Evolutionary conservation across 2,797 vertebrate species (phyloP).

Genomic region (Borostomias antarcticus): DNA sequence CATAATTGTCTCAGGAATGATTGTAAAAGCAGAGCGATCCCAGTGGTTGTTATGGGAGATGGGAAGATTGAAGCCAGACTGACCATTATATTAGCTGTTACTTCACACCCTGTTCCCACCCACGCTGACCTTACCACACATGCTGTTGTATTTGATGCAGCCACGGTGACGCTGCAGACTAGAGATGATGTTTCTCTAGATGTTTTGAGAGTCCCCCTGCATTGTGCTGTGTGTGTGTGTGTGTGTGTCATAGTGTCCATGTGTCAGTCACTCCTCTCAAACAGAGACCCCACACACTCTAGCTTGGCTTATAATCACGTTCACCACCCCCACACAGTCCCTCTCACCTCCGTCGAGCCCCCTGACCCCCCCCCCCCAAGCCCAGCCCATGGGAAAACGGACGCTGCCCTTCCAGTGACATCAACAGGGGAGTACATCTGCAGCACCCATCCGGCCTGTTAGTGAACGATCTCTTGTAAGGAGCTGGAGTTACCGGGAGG

Average conservation of each 20-base stretch:
- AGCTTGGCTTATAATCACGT: too few relatives aligned
- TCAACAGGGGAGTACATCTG: not conserved
- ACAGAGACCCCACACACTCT: too few relatives aligned
- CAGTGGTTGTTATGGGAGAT: not conserved
- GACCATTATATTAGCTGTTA: too few relatives aligned
- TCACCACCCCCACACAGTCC: not conserved
- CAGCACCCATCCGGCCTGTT: conserved; percentile 2
- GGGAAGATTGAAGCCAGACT: not conserved
- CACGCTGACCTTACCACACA: not conserved
- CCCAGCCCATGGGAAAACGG: conserved; percentile 9
- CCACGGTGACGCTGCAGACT: not conserved
- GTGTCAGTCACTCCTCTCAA: not conserved
- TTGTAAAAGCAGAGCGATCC: not conserved
- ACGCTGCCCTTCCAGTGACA: not conserved
- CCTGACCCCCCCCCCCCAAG: not conserved
- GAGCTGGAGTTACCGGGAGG: not conserved
- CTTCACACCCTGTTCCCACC: too few relatives aligned
- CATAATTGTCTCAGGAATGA: not conserved
- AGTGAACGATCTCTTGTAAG: not conserved
- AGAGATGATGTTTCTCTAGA: too few relatives aligned
- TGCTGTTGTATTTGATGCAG: not conserved
- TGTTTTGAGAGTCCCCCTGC: not conserved
- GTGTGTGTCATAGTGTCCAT: not conserved
- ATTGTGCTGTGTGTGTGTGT: not conserved
- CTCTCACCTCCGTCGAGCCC: too few relatives aligned